Evolutionary conservation across 2,797 vertebrate species (phyloP), one percentile per base, ranked within the genome.

Genomic region (Arrhamphus sclerolepis): DNA sequence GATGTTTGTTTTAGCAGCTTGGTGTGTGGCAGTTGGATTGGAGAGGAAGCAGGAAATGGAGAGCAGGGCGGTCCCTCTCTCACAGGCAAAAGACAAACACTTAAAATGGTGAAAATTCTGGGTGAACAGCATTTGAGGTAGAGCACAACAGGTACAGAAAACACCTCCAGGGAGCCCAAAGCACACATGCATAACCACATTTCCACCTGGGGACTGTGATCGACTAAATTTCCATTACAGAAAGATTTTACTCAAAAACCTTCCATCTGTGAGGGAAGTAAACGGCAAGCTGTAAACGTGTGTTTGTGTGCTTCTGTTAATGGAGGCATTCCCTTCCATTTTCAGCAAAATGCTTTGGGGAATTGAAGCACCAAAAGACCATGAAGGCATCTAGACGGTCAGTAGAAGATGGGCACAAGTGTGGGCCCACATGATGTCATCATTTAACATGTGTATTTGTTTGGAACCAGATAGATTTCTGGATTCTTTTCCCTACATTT

Each of bases 41-140:
- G 75, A 82, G 31, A 76, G 80, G 83, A 80, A 84, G 79, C 46
- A 78, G 85, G 81, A 90, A 89, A 82, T 77, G 57, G 78, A 56
- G 62, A 80, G 66, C 68, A 75, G 80, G 80, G 83, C 68, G 62
- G 76, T 55, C 68, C 65, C 64, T 56, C 57, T 63, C 59, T 63
- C 73, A 51, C 60, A 62, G 67, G 63, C 56, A 7, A 64, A 71
- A 62, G 46, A 73, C 74, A 86, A 89, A 88, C 75, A 81, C 64
- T 65, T 60, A 73, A 70, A 53, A 61, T 79, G 53, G 71, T 24
- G 67, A 65, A 60, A 71, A 75, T 77, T 87, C 62, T 58, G 74
- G 21, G 44, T 78, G 53, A 83, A 64, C 62, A 66, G 70, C 46
- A 40, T 68, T 66, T 56, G 54, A 83, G 81, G 62, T 74, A 49